Evolutionary conservation across 2,113 vertebrate species (phyloP), one percentile per base, ranked within the genome.

Genomic region (Brachyistius frenatus): DNA sequence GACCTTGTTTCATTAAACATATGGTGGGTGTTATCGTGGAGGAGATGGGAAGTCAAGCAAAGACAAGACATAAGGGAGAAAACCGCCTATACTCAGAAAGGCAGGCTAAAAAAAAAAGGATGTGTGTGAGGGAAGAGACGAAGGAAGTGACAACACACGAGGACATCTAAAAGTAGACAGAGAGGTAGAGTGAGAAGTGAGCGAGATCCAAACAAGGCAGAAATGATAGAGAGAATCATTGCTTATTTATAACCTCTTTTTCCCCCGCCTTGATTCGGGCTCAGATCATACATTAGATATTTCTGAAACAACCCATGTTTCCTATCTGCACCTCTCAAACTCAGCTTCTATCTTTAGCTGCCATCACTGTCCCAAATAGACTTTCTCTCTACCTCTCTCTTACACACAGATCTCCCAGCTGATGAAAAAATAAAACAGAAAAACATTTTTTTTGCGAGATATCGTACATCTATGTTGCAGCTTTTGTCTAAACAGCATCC

Each of bases 191-290:
- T 7, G 39, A 60, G 55, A 61, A 55, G 54, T 78, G 77, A 75
- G 73, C 11, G n/a, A 81, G 56, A 73, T 63, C 41, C 49, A 41
- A 73, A 84, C 10, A 67, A 50, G 70, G 46, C 49, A 66, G 57
- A 50, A 41, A 76, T 71, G 66, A 83, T 41, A 39, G 50, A 76
- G 56, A 23, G 79, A 78, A 57, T 49, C 84, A 88, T 93, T 33
- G 76, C 80, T 92, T 91, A 90, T 93, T 93, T 91, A 90, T 92
- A 78, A 83, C 80, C 83, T 81, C 62, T 82, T 77, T 91, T 76
- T 86, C 80, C 70, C 67, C 66, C 76, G 76, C 69, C 49, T 76
- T 76, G 86, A 88, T 88, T 89, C 78, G 9, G 67, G n/a, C 85
- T 91, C 81, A 88, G 83, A 88, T 87, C 81, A 78, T 76, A 84